Evolutionary conservation across 1,140 invertebrate genomes (phyloP).

Genomic region (Drosophila grimshawi): DNA sequence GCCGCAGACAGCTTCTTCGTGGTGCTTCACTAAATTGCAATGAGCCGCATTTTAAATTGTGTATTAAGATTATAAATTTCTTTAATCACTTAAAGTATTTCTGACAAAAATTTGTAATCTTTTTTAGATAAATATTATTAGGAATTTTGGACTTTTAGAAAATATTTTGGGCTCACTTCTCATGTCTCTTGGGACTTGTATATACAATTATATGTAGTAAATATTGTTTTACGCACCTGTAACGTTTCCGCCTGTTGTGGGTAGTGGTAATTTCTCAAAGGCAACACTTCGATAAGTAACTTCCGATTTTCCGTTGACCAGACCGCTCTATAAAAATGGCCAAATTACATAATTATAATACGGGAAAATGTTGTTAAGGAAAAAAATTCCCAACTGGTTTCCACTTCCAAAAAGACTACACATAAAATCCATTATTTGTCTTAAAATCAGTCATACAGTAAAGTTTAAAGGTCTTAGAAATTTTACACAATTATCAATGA

Average conservation of each 20-base stretch:
- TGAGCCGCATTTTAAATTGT: slow-evolving; percentile 48
- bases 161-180: background rate
- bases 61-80: slow-evolving; percentile 71
- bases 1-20: slow-evolving; percentile 1
- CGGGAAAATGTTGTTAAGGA: no score
- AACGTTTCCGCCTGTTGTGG: slow-evolving; percentile 89
- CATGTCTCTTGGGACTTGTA: no score
- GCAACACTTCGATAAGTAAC: slow-evolving; percentile 87
- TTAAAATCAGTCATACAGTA: no score
- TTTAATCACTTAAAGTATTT: background rate
- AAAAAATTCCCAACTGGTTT: no score
- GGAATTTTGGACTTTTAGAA: background rate
- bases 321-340: slow-evolving; percentile 48
- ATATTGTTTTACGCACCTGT: slow-evolving; percentile 86
- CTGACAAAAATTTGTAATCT: background rate
- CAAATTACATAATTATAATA: background rate
- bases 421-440: no score
- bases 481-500: no score
- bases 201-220: background rate
- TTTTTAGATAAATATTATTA: background rate
- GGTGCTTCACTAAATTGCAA: slow-evolving; percentile 46
- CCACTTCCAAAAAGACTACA: no score
- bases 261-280: slow-evolving; percentile 90
- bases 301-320: slow-evolving; percentile 81
- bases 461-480: no score